phyloP scores from a whole-genome alignment of 2,888 invertebrate genomes.

The Drosophila austrosaltans region DNA sequence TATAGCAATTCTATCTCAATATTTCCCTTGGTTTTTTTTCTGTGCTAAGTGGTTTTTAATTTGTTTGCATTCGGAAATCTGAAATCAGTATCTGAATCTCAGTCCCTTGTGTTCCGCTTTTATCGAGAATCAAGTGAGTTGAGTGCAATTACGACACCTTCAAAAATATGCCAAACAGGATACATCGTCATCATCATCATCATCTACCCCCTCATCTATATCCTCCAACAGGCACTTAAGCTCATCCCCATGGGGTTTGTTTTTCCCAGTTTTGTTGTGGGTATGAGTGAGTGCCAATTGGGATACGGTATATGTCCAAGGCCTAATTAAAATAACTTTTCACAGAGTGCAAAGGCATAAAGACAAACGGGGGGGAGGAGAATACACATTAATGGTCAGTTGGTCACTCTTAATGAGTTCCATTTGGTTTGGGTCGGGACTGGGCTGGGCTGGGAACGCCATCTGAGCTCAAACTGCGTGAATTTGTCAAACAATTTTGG shows the following conservation, averaged over 20 bases:
- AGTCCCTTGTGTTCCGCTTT: conserved; percentile 54
- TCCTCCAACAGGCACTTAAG: conserved; percentile 57
- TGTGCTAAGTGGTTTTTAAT: conserved; percentile 77
- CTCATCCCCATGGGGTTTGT: conserved; percentile 64
- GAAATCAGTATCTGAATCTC: conserved; percentile 28
- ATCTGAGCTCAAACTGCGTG: conserved; percentile 12
- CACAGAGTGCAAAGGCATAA: conserved; percentile 29
- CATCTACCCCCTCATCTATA: conserved; percentile 14
- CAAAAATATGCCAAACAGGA: conserved; percentile 61
- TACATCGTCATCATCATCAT: conserved; percentile 17
- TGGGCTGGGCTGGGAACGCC: conserved; percentile 32
- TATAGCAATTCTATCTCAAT: background rate
- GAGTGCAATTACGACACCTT: conserved; percentile 81
- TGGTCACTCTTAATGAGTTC: conserved; percentile 63
- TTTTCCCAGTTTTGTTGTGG: conserved; percentile 22
- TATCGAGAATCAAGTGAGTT: conserved; percentile 65
- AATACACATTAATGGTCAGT: conserved; percentile 53
- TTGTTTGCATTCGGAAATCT: conserved; percentile 59
- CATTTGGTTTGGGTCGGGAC: conserved; percentile 29
- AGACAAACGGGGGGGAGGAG: background rate
- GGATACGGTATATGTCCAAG: conserved; percentile 32
- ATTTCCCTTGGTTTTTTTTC: conserved; percentile 26
- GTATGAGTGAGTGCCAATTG: conserved; percentile 11
- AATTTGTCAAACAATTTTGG: conserved; percentile 26
- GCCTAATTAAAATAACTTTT: conserved; percentile 71